Conservation (phyloP, 1,140 invertebrate species). For the Drosophila rhopaloa region DNA sequence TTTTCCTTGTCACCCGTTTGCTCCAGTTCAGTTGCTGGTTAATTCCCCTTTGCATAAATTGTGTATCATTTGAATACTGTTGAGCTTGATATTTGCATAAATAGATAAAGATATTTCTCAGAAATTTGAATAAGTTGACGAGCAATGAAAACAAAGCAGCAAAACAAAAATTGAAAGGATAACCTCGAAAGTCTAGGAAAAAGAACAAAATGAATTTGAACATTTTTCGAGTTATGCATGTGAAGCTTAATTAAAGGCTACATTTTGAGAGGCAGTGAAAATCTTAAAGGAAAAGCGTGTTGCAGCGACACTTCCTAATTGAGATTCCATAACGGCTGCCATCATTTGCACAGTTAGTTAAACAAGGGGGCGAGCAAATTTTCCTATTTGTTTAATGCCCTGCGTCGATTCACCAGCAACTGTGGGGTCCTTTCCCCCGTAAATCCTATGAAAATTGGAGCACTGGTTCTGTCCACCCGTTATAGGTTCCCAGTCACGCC, state of each 20-base stretch:
- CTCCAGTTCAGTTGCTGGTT: conserved; percentile 3
- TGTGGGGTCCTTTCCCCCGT: neutral
- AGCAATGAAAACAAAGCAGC: conserved; percentile 14
- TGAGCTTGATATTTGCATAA: conserved; percentile 45
- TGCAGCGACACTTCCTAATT: conserved; percentile 63
- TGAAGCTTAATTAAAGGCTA: conserved; percentile 49
- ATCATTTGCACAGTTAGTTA: conserved; percentile 78
- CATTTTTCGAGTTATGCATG: neutral
- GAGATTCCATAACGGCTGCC: conserved; percentile 61
- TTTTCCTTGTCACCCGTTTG: conserved; percentile 3
- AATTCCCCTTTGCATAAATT: conserved; percentile 20
- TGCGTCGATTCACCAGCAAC: conserved; percentile 52
- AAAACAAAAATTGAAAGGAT: conserved; percentile 10
- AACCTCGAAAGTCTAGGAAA: neutral
- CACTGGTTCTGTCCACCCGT: conserved; percentile 12
- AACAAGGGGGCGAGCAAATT: conserved; percentile 48
- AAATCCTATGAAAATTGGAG: conserved; percentile 10
- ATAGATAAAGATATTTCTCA: conserved; percentile 4
- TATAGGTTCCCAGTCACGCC: conserved; percentile 53
- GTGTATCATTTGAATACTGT: conserved; percentile 8
- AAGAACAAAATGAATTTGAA: neutral
- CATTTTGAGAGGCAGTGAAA: neutral
- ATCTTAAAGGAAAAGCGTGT: neutral
- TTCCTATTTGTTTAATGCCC: conserved; percentile 71
- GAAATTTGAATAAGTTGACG: conserved; percentile 37